Conservation (phyloP, 2,888 invertebrate species). For the Cerastis rubricosa region DNA sequence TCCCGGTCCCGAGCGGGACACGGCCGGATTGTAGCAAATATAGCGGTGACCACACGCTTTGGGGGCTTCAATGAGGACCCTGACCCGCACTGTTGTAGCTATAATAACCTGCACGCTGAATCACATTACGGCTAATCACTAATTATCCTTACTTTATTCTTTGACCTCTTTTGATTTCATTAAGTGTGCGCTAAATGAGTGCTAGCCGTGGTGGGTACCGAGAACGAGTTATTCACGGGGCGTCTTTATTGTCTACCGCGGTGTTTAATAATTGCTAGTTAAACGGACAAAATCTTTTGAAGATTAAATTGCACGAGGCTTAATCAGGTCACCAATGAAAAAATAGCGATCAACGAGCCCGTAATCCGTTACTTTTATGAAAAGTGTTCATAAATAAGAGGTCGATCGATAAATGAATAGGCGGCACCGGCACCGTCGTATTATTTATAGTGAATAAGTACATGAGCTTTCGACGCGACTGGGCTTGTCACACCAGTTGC, state of each 20-base stretch:
- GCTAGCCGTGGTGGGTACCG: constrained; percentile 19
- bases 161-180: constrained; percentile 67
- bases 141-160: constrained; percentile 63
- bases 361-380: background rate
- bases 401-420: constrained; percentile 31
- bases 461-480: constrained; percentile 43
- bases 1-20: constrained; percentile 26
- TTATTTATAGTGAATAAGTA: constrained; percentile 34
- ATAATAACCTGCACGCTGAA: constrained; percentile 34
- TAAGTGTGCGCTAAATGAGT: constrained; percentile 44
- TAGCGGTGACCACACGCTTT: constrained; percentile 67
- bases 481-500: constrained; percentile 48
- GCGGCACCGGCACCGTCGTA: background rate
- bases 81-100: constrained; percentile 57
- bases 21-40: constrained; percentile 40
- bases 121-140: constrained; percentile 60
- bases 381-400: constrained; percentile 5
- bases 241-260: constrained; percentile 21
- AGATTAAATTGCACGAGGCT: background rate
- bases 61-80: constrained; percentile 53
- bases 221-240: constrained; percentile 23
- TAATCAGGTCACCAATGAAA: background rate
- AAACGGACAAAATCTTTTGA: constrained; percentile 7
- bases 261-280: constrained; percentile 9
- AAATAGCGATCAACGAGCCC: background rate